These are phyloP conservation scores for Cydia splendana DNA, from an alignment of 1,140 invertebrate genomes.

Conservation along the genomic window DNA sequence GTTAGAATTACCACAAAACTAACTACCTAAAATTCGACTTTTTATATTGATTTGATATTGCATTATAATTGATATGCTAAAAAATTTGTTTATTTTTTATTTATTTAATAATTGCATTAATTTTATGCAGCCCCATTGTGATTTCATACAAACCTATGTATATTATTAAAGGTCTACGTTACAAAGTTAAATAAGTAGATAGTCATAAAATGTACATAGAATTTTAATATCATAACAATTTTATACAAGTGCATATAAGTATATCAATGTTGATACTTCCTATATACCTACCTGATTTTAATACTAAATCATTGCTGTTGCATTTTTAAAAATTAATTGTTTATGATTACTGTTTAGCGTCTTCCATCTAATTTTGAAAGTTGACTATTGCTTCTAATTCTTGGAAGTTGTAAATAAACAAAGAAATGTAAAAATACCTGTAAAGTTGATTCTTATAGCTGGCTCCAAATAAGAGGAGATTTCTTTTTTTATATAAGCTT, in stretches of 20 bases:
- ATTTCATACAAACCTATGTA: constrained; percentile 11
- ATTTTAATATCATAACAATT: constrained; percentile 53
- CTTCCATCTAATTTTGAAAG: constrained; percentile 24
- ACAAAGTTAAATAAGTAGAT: constrained; percentile 64
- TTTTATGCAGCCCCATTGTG: background rate
- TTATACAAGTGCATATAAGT: constrained; percentile 60
- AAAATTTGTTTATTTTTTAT: background rate
- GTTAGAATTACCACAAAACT: background rate
- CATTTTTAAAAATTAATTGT: background rate
- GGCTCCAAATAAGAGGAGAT: background rate
- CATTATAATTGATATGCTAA: background rate
- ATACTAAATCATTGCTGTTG: constrained; percentile 5
- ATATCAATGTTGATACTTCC: constrained; percentile 38
- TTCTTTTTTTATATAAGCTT: background rate
- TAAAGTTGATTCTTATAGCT: background rate
- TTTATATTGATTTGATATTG: background rate
- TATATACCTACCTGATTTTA: constrained; percentile 24
- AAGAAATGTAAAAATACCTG: background rate
- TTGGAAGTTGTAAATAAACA: background rate
- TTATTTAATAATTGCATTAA: background rate
- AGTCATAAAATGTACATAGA: constrained; percentile 67
- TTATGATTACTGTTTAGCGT: constrained; percentile 26
- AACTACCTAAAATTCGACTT: background rate
- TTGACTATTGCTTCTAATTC: constrained; percentile 3
- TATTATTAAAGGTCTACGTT: constrained; percentile 48